Evolutionary conservation across 1,140 invertebrate genomes (phyloP).

Genomic region (Calliopsis andreniformis): DNA sequence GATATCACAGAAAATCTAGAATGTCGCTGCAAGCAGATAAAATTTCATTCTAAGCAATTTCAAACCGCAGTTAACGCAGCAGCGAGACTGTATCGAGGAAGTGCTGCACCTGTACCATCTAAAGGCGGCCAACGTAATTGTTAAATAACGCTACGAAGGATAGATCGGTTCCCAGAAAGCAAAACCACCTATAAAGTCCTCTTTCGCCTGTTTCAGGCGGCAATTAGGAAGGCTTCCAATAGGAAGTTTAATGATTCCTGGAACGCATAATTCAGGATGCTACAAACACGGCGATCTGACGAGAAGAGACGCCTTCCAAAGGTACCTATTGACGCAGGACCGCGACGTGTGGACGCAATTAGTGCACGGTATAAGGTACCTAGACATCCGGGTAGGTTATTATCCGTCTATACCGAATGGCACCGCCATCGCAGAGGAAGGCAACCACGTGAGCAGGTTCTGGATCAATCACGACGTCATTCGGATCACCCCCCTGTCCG

Average conservation of each 20-base stretch:
- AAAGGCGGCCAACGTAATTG: no score
- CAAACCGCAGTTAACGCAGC: no score
- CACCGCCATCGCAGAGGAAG: slow-evolving; percentile 57
- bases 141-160: no score
- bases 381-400: slow-evolving; percentile 88
- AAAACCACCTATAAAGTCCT: no score
- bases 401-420: slow-evolving; percentile 75
- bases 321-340: slow-evolving; percentile 86
- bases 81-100: no score
- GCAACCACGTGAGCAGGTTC: slow-evolving; percentile 82
- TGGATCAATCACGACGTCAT: slow-evolving; percentile 88
- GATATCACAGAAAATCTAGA: no score
- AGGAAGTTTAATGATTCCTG: slow-evolving; percentile 85
- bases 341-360: slow-evolving; percentile 90
- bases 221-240: slow-evolving; percentile 82
- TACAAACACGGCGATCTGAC: slow-evolving; percentile 80
- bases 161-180: no score
- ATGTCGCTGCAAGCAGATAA: no score
- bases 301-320: slow-evolving; percentile 75
- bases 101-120: no score
- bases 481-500: slow-evolving; percentile 84
- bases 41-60: no score
- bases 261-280: slow-evolving; percentile 87
- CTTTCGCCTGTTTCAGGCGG: no score
- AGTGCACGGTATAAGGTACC: slow-evolving; percentile 89